Percentiles rank a stretch among this genome's conserved stretches.
Evolutionary conservation across 2,113 vertebrate species (phyloP).

Genomic region (Prionailurus bengalensis): DNA sequence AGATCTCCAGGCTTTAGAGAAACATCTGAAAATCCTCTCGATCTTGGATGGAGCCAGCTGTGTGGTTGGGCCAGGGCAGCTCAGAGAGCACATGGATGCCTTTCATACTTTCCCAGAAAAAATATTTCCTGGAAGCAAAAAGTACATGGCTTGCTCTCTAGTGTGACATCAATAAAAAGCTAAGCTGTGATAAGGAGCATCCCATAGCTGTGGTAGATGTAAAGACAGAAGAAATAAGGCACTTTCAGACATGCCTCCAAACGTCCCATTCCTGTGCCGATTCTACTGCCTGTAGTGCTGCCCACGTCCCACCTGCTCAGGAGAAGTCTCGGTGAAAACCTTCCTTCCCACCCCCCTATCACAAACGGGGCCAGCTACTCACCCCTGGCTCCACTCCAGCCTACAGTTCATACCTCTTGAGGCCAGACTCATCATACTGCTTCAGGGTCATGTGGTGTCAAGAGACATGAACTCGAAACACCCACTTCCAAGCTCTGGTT

Average conservation of each 20-base stretch:
- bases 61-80: constrained; percentile 21
- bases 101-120: constrained; percentile 77
- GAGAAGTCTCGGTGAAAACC: too few species aligned
- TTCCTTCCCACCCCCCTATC: not conserved
- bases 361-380: not conserved
- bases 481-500: not conserved
- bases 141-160: constrained; percentile 11
- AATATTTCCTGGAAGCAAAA: constrained; percentile 71
- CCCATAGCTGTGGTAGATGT: not conserved
- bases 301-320: not conserved
- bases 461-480: not conserved
- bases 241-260: not conserved
- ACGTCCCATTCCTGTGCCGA: not conserved
- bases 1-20: constrained; percentile 29
- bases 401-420: not conserved
- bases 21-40: constrained; percentile 70
- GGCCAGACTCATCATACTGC: not conserved
- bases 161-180: constrained; percentile 40
- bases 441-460: not conserved
- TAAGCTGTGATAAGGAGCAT: constrained; percentile 19
- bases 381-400: not conserved
- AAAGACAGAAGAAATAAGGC: not conserved
- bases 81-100: constrained; percentile 57
- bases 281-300: not conserved
- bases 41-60: constrained; percentile 30